Evolutionary conservation across 2,797 vertebrate species (phyloP).

Genomic region (Rachycentron canadum): DNA sequence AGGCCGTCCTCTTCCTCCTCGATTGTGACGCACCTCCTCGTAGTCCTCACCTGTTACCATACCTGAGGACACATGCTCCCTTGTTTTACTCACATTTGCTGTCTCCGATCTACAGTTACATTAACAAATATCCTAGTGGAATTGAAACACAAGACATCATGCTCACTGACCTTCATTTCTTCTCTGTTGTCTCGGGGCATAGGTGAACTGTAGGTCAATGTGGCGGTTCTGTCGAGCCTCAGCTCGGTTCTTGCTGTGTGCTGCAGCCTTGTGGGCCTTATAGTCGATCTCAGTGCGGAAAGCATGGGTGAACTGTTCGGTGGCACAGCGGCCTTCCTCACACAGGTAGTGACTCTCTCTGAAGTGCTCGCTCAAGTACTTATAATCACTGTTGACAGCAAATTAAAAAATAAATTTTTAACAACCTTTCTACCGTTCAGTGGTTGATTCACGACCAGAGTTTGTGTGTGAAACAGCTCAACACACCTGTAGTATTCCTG

Average conservation of each 20-base stretch:
- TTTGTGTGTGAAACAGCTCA: not conserved
- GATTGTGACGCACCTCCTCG: constrained; percentile 89
- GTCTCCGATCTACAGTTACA: not conserved
- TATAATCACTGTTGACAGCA: constrained; percentile 89
- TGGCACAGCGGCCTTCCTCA: constrained; percentile 94
- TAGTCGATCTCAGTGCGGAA: constrained; percentile 98
- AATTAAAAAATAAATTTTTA: not conserved
- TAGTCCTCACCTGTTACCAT: constrained; percentile 91
- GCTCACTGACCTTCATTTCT: constrained; percentile 88
- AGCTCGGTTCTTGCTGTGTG: constrained; percentile 95
- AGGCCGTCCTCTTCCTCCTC: constrained; percentile 81
- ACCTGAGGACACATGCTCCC: constrained; percentile 73
- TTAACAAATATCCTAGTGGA: not conserved
- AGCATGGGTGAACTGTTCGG: constrained; percentile 96
- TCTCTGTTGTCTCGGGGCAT: constrained; percentile 87
- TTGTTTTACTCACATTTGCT: constrained; percentile 8
- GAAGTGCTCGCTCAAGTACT: constrained; percentile 96
- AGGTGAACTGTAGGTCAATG: constrained; percentile 97
- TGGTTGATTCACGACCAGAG: too few relatives aligned
- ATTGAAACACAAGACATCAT: not conserved
- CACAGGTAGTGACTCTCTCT: constrained; percentile 96
- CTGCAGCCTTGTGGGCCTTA: constrained; percentile 95
- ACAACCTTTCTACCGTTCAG: not conserved
- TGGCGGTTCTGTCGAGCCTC: constrained; percentile 98
- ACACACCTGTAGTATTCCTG: constrained; percentile 97